phyloP scores from a whole-genome alignment of 2,113 vertebrate genomes.

The Pseudopodoces humilis region DNA sequence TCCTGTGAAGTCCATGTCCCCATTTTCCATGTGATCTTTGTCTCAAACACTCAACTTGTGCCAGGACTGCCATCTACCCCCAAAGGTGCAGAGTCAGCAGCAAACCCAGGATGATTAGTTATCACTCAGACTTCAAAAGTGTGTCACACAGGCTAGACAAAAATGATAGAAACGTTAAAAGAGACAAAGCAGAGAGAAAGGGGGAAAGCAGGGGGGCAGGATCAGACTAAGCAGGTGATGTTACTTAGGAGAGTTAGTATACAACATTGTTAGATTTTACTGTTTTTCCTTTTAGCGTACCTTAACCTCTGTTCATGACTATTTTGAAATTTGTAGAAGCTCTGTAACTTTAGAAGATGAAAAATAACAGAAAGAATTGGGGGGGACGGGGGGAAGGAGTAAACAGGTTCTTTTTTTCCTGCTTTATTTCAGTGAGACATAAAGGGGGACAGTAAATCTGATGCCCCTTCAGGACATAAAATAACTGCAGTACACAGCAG shows the following conservation, averaged over 20 bases:
- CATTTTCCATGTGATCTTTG: not conserved
- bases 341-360: not conserved
- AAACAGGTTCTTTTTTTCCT: not conserved
- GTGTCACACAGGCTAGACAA: not conserved
- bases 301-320: not conserved
- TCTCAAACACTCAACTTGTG: not conserved
- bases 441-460: not conserved
- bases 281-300: not conserved
- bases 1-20: not conserved
- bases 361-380: not conserved
- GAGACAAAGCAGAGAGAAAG: not conserved
- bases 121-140: not conserved
- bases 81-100: not conserved
- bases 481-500: not conserved
- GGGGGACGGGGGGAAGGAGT: not conserved
- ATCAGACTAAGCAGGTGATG: not conserved
- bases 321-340: not conserved
- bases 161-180: not conserved
- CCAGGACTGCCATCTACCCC: not conserved
- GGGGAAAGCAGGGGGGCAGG: accelerated
- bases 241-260: not conserved
- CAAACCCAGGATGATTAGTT: not conserved
- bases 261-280: not conserved
- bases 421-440: not conserved
- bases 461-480: not conserved